These are phyloP conservation scores for Hydrozoanthus tunicans DNA, from an alignment of 64 coral and sea anemone genomes.

Conservation along the genomic window DNA sequence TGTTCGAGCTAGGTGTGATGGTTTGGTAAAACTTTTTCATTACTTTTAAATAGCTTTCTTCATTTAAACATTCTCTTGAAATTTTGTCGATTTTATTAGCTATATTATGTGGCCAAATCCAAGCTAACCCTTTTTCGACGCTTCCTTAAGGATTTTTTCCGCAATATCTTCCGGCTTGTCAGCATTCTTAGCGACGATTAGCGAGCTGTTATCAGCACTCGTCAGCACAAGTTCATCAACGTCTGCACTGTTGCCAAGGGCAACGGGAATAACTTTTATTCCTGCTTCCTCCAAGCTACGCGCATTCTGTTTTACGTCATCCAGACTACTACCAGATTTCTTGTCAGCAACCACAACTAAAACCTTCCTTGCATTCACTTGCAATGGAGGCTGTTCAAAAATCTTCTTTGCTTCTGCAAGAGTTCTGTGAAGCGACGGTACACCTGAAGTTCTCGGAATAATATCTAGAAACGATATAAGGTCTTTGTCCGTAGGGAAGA, in stretches of 20 bases:
- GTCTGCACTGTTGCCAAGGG: conserved; percentile 67
- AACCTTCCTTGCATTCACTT: conserved; percentile 66
- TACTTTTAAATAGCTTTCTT: too few species aligned
- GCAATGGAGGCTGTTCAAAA: conserved; percentile 56
- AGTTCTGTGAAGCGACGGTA: conserved; percentile 48
- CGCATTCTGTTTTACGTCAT: conserved; percentile 56
- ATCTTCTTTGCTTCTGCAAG: conserved; percentile 56
- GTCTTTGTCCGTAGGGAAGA: conserved; percentile 38
- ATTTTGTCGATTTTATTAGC: not conserved
- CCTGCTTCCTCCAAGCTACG: conserved; percentile 40
- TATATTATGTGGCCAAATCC: not conserved
- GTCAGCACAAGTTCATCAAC: conserved; percentile 54
- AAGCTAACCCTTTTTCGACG: conserved; percentile 38
- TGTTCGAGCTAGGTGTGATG: too few species aligned
- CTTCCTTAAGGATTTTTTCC: conserved; percentile 70
- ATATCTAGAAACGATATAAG: conserved; percentile 39
- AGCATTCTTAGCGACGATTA: conserved; percentile 58
- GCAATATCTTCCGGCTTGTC: conserved; percentile 53
- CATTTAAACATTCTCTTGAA: not conserved
- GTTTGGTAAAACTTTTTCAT: too few species aligned
- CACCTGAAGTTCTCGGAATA: conserved; percentile 42
- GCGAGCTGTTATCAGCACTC: conserved; percentile 58
- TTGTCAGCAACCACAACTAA: conserved; percentile 75
- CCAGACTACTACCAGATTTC: conserved; percentile 62
- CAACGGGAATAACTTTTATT: conserved; percentile 83